These are phyloP conservation scores for Brenthis hecate DNA, from an alignment of 2,888 invertebrate genomes.

Conservation along the genomic window DNA sequence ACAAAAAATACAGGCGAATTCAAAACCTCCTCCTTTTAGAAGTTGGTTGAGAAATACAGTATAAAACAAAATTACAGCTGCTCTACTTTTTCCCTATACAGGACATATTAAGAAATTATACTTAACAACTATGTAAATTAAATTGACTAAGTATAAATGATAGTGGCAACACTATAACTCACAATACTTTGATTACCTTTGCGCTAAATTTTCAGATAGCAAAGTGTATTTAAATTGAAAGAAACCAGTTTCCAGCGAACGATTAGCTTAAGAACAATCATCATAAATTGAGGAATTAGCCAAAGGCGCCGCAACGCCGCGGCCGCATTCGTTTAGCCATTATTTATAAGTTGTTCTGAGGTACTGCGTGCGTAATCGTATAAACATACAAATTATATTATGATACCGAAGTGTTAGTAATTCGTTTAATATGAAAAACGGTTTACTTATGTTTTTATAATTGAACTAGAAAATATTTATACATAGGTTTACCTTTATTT, in stretches of 20 bases:
- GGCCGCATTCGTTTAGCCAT: slow-evolving; percentile 19
- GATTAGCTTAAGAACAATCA: slow-evolving; percentile 30
- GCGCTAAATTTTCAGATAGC: slow-evolving; percentile 25
- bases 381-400: too few species aligned
- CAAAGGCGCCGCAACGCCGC: slow-evolving; percentile 27
- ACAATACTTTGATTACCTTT: slow-evolving; percentile 14
- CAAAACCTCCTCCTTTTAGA: too few species aligned
- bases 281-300: slow-evolving; percentile 34
- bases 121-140: too few species aligned
- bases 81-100: too few species aligned
- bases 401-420: too few species aligned
- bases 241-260: slow-evolving; percentile 27
- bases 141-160: too few species aligned
- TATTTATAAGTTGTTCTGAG: slow-evolving; percentile 21
- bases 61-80: too few species aligned
- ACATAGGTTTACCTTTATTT: too few species aligned
- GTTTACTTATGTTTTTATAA: background rate
- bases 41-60: too few species aligned
- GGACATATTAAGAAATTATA: too few species aligned
- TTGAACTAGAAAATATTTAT: too few species aligned
- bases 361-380: slow-evolving; percentile 1
- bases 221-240: slow-evolving; percentile 29
- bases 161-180: background rate
- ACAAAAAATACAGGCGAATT: too few species aligned
- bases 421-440: background rate